Evolutionary conservation across 37 sponge, comb jelly and placozoan species (phyloP).

Genomic region (Eunapius fragilis): DNA sequence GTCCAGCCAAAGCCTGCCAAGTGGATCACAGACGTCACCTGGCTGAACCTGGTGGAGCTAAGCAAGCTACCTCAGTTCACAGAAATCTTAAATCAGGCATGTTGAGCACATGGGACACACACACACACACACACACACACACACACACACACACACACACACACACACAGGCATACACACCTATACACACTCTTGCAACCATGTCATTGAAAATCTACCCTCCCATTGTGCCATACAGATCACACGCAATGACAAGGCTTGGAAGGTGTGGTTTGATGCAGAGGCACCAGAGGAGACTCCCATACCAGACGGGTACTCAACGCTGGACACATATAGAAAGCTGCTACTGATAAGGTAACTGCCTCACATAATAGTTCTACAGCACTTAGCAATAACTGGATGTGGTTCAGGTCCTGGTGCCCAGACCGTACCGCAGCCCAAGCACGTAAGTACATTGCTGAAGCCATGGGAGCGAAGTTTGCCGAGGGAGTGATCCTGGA

Average conservation of each 20-base stretch:
- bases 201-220: neutral
- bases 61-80: conserved; percentile 97
- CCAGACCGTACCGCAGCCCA: conserved; percentile 96
- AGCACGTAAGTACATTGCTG: conserved; percentile 93
- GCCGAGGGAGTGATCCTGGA: conserved; percentile 98
- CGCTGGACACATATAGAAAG: conserved; percentile 92
- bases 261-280: conserved; percentile 98
- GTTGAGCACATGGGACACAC: too few species aligned
- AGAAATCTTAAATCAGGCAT: conserved; percentile 83
- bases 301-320: conserved; percentile 95
- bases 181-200: too few species aligned
- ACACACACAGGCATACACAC: too few species aligned
- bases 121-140: too few species aligned
- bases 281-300: conserved; percentile 95
- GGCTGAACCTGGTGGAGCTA: conserved; percentile 98
- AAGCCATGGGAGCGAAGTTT: conserved; percentile 91
- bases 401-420: conserved; percentile 82
- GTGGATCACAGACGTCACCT: conserved; percentile 99
- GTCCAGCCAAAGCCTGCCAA: conserved; percentile 88
- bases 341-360: conserved; percentile 82
- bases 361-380: neutral
- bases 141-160: too few species aligned
- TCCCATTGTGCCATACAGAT: conserved; percentile 43
- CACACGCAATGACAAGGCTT: conserved; percentile 92
- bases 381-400: neutral